Evolutionary conservation across 2,113 vertebrate genomes (phyloP).

Genomic region (Cyprinodon variegatus): DNA sequence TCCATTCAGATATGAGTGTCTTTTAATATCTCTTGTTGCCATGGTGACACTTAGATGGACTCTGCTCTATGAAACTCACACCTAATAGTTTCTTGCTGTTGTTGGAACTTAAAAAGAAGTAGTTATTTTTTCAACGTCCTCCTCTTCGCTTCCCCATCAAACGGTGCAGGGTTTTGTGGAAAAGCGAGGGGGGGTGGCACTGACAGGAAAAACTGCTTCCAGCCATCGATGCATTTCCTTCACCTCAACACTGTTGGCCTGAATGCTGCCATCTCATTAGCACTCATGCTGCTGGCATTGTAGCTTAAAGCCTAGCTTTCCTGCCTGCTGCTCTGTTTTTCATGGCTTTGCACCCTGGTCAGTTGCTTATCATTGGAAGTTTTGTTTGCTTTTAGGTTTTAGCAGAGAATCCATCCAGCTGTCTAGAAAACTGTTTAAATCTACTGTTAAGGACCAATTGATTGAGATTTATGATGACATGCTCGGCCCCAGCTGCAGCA

Average conservation of each 20-base stretch:
- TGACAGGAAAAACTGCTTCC: constrained; percentile 16
- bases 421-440: constrained; percentile 10
- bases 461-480: not conserved
- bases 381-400: not conserved
- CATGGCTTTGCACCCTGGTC: constrained; percentile 75
- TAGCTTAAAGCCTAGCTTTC: constrained; percentile 39
- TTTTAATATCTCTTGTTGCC: constrained; percentile 44
- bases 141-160: constrained; percentile 15
- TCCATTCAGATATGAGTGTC: constrained; percentile 45
- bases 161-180: constrained; percentile 5
- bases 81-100: constrained; percentile 10
- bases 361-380: constrained; percentile 39
- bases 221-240: constrained; percentile 34
- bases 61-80: constrained; percentile 40
- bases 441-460: constrained; percentile 2
- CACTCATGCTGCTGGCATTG: constrained; percentile 45
- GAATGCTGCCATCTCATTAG: constrained; percentile 41
- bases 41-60: constrained; percentile 47
- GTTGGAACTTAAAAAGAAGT: constrained; percentile 12
- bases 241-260: constrained; percentile 61
- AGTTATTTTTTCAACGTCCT: constrained; percentile 10
- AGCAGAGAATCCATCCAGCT: constrained; percentile 1
- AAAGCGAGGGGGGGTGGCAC: not conserved
- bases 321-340: constrained; percentile 67
- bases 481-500: constrained; percentile 12